These are phyloP conservation scores for Anas capensis DNA, from an alignment of 2,797 vertebrate species.

Conservation along the genomic window DNA sequence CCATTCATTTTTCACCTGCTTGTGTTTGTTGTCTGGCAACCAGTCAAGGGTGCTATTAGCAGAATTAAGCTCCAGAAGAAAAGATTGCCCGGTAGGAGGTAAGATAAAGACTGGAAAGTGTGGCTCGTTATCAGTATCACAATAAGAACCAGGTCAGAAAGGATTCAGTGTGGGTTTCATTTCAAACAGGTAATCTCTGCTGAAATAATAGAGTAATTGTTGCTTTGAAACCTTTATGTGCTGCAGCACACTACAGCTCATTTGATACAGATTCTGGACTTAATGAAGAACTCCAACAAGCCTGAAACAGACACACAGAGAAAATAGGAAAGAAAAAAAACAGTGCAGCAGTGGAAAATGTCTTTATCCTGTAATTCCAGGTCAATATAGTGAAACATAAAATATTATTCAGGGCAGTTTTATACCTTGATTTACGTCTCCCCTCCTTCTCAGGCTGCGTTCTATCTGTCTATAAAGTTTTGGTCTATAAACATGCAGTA, in stretches of 20 bases:
- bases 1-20: slow-evolving; percentile 81
- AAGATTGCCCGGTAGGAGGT: slow-evolving; percentile 78
- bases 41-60: slow-evolving; percentile 83
- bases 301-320: not conserved
- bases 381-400: slow-evolving; percentile 60
- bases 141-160: slow-evolving; percentile 76
- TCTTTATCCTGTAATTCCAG: slow-evolving; percentile 60
- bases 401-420: slow-evolving; percentile 60
- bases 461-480: slow-evolving; percentile 65
- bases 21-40: slow-evolving; percentile 81
- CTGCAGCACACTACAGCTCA: slow-evolving; percentile 56
- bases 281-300: slow-evolving; percentile 37
- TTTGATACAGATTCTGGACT: slow-evolving; percentile 66
- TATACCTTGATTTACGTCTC: slow-evolving; percentile 59
- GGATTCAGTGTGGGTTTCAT: slow-evolving; percentile 76
- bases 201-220: slow-evolving; percentile 80
- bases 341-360: slow-evolving; percentile 36
- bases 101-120: slow-evolving; percentile 80
- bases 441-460: slow-evolving; percentile 35
- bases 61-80: slow-evolving; percentile 80
- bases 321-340: slow-evolving; percentile 5
- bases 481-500: slow-evolving; percentile 61
- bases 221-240: slow-evolving; percentile 66
- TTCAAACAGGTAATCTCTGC: slow-evolving; percentile 77
- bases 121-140: slow-evolving; percentile 80